Evolutionary conservation across 2,113 vertebrate genomes (phyloP).

Genomic region (Butorides virescens): DNA sequence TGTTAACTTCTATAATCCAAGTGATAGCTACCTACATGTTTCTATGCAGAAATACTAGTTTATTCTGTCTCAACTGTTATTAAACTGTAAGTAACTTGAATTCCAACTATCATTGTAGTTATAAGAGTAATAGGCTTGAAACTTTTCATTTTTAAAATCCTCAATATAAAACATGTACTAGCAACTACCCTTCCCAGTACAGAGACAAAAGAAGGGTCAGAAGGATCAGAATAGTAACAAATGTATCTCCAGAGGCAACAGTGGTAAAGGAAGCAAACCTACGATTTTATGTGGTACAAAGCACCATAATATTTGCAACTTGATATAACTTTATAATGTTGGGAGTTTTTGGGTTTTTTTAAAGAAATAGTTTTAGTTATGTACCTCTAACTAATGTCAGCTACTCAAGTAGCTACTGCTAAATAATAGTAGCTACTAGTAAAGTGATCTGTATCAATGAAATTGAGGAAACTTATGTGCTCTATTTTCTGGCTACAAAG

Average conservation of each 20-base stretch:
- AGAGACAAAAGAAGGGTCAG: background rate
- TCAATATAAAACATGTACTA: background rate
- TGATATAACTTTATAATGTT: background rate
- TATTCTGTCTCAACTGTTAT: background rate
- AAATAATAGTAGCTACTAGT: background rate
- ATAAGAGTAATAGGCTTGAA: background rate
- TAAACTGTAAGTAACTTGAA: background rate
- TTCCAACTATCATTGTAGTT: background rate
- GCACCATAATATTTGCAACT: background rate
- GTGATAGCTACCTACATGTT: background rate
- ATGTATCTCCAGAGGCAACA: background rate
- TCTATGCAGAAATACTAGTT: background rate
- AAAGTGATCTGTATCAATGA: background rate
- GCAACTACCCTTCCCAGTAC: background rate
- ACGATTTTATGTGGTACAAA: background rate
- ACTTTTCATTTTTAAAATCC: background rate
- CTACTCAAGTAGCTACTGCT: background rate
- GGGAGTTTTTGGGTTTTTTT: rapidly evolving
- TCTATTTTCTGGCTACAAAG: background rate
- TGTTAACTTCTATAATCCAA: background rate
- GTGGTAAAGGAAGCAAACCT: background rate
- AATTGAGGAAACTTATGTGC: background rate
- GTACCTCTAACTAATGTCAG: background rate
- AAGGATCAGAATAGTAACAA: background rate
- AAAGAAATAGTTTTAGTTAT: background rate